Conservation (phyloP, 2,113 vertebrate species). For the Zeus faber region DNA sequence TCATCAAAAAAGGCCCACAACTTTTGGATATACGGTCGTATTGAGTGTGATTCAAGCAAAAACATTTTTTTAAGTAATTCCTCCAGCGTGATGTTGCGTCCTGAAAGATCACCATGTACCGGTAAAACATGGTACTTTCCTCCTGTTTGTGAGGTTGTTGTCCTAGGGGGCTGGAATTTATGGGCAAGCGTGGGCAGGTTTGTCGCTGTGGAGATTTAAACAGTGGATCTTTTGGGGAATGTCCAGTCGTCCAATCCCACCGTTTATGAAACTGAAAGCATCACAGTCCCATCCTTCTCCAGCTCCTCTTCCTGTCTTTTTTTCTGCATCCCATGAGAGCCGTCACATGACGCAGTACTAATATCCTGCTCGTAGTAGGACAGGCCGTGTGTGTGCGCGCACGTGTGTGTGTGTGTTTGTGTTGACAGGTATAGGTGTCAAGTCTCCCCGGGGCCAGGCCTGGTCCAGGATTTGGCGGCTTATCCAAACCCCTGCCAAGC, state of each 20-base stretch:
- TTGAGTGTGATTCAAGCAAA: slow-evolving; percentile 9
- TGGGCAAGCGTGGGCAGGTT: neutral
- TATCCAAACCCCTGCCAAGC: slow-evolving; percentile 50
- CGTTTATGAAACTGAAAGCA: neutral
- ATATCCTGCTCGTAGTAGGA: too few relatives aligned
- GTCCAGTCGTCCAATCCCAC: neutral
- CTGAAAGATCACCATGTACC: slow-evolving; percentile 33
- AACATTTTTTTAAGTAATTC: slow-evolving; percentile 31
- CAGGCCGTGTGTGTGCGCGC: too few relatives aligned
- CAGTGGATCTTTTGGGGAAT: neutral
- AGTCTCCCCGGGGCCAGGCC: slow-evolving; percentile 3
- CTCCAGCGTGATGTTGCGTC: slow-evolving; percentile 2
- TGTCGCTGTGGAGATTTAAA: slow-evolving; percentile 6
- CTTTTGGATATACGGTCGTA: neutral
- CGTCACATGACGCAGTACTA: too few relatives aligned
- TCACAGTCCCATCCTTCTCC: neutral
- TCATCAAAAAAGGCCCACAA: neutral
- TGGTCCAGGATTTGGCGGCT: slow-evolving; percentile 57
- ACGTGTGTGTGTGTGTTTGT: too few relatives aligned
- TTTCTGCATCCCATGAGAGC: slow-evolving; percentile 2
- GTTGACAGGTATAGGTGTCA: too few relatives aligned
- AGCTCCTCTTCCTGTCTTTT: neutral
- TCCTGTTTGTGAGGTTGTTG: slow-evolving; percentile 30
- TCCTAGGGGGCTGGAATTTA: slow-evolving; percentile 7
- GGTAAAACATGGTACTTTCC: slow-evolving; percentile 36